A percentile compares a stretch with the other conserved stretches of the same genome.
Evolutionary conservation across 1,140 invertebrate genomes (phyloP).

Genomic region (Ericerus pela): DNA sequence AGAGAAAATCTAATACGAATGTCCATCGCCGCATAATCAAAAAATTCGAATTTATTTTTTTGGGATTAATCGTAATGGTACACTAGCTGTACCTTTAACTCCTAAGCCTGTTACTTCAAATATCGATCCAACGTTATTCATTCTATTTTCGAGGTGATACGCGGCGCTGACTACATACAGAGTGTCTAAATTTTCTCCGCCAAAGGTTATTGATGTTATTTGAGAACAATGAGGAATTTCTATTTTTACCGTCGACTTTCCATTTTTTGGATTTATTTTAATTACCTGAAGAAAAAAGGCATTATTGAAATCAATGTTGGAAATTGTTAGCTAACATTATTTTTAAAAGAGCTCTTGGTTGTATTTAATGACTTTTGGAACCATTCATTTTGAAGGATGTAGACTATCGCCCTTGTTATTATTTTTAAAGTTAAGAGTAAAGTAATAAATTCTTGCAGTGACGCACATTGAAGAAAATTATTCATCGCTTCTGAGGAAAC

Average conservation of each 20-base stretch:
- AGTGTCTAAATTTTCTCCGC: slow-evolving; percentile 53
- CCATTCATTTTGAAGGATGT: too few species aligned
- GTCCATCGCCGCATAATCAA: too few species aligned
- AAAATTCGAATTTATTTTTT: neutral
- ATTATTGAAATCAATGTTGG: neutral
- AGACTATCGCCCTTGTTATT: too few species aligned
- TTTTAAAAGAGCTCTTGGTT: too few species aligned
- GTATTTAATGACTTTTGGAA: too few species aligned
- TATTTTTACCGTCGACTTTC: neutral
- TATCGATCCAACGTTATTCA: slow-evolving; percentile 30
- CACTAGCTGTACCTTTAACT: slow-evolving; percentile 22
- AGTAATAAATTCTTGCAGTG: too few species aligned
- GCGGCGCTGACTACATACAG: slow-evolving; percentile 57
- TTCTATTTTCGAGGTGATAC: slow-evolving; percentile 25
- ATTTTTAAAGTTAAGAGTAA: too few species aligned
- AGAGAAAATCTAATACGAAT: too few species aligned
- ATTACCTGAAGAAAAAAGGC: neutral
- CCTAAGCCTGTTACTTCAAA: slow-evolving; percentile 32
- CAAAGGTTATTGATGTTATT: slow-evolving; percentile 62
- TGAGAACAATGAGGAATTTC: slow-evolving; percentile 23
- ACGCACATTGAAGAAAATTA: too few species aligned
- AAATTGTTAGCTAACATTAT: neutral
- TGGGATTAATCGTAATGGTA: neutral
- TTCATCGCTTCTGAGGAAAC: too few species aligned
- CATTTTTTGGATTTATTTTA: neutral